phyloP scores from a whole-genome alignment of 2,113 vertebrate genomes.

The Caranx melampygus region DNA sequence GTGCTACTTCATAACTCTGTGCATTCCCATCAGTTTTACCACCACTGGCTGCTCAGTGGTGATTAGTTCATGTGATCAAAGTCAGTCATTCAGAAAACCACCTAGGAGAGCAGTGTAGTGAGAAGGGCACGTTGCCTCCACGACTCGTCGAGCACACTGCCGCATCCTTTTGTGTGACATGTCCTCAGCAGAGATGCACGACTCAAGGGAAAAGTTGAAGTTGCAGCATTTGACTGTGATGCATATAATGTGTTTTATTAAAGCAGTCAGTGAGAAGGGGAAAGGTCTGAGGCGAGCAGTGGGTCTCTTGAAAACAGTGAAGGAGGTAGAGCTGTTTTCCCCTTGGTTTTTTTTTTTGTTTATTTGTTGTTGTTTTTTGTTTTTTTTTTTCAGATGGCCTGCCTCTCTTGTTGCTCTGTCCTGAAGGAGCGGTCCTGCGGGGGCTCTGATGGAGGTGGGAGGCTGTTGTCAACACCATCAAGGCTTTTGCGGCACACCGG shows the following conservation, averaged over 20 bases:
- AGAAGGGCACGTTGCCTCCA: slow-evolving; percentile 48
- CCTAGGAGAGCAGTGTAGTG: slow-evolving; percentile 31
- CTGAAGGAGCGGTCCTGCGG: slow-evolving; percentile 73
- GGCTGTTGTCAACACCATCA: slow-evolving; percentile 88
- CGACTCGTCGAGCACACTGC: slow-evolving; percentile 35
- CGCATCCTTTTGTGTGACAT: slow-evolving; percentile 18
- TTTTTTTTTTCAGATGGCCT: slow-evolving; percentile 62
- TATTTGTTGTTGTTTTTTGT: too few species aligned
- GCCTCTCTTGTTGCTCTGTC: slow-evolving; percentile 77
- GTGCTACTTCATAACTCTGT: slow-evolving; percentile 45
- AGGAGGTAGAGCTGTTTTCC: slow-evolving; percentile 39
- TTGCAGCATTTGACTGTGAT: slow-evolving; percentile 14
- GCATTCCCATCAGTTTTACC: slow-evolving; percentile 42
- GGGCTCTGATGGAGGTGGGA: slow-evolving; percentile 68
- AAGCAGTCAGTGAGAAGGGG: slow-evolving; percentile 3
- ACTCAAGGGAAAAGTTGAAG: slow-evolving; percentile 29
- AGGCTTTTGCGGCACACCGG: slow-evolving; percentile 95
- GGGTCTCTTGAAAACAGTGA: slow-evolving; percentile 29
- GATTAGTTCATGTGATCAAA: slow-evolving; percentile 62
- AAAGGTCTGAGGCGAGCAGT: slow-evolving; percentile 12
- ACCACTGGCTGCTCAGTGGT: slow-evolving; percentile 39
- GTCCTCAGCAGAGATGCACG: slow-evolving; percentile 29
- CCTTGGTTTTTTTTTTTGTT: too few species aligned
- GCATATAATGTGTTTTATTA: slow-evolving; percentile 48
- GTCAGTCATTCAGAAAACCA: slow-evolving; percentile 60